Base-by-base conservation (phyloP, 2,113 vertebrate species). In the Corythornis madagascariensis region DNA sequence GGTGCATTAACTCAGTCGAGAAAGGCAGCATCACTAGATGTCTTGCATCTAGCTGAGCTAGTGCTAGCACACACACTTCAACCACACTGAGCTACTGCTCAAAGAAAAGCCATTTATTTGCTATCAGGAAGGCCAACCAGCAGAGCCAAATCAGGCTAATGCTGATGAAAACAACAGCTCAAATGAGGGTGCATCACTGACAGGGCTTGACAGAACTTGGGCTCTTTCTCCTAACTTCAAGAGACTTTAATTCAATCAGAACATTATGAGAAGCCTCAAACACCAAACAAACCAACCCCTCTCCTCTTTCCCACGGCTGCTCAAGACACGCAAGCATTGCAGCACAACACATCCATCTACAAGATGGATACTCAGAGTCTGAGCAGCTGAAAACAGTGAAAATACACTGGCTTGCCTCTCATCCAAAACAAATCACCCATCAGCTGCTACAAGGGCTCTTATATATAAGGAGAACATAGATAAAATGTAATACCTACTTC, bases 401-500 rank as follows among this genome's bases (percentile, higher is more conserved):
- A 89, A 86, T 25, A 77, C 1, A 6, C 29, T 55, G 8, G 33
- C 64, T 55, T 69, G 29, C 38, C 33, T 80, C 65, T 64, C 72
- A 73, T 28, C 25, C 60, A 72, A 84, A 73, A 50, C 24, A 95
- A 87, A 84, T 50, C 80, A 79, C 33, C 26, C 48, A 86, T 67
- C 31, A 81, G 45, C 16, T 77, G 64, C 59, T 75, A 63, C 24
- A 22, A 86, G 31, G 73, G 63, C 10, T 71, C 33, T 69, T 63
- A 47, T 76, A 38, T 6, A 12, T 33, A 78, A 53, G 33, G 35
- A 76, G 43, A 60, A 59, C 26, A 69, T 7, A 70, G 40, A 87
- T 69, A 78, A 88, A 93, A 67, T n/a, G 26, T 61, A 74, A 70
- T 80, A 76, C 52, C 77, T 71, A 71, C 45, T 94, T 87, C 61